Conservation (phyloP, 92 coral and sea anemone genomes). For the Palythoa grandis region DNA sequence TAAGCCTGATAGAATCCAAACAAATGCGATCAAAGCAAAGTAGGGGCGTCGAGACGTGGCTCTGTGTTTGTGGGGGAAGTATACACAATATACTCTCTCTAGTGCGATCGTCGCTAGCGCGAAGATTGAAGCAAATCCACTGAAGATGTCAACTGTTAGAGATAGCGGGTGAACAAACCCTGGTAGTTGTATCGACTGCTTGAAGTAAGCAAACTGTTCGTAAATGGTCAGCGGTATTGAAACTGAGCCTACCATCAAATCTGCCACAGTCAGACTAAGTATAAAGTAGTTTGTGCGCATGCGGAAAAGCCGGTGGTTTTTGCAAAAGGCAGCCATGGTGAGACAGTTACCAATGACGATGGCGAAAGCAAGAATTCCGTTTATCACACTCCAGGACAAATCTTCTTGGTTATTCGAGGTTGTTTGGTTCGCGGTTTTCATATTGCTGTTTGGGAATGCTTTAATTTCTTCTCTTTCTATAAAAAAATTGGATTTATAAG, state of each 20-base stretch:
- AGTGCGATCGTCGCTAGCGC: slow-evolving; percentile 81
- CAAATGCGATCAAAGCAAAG: slow-evolving; percentile 63
- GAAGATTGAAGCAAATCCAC: slow-evolving; percentile 82
- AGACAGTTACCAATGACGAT: slow-evolving; percentile 78
- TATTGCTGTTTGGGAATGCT: background rate
- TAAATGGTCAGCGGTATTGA: slow-evolving; percentile 83
- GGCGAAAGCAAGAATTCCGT: slow-evolving; percentile 70
- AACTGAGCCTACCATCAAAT: slow-evolving; percentile 81
- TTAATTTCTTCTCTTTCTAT: background rate
- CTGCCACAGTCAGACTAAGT: slow-evolving; percentile 87
- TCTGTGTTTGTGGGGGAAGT: slow-evolving; percentile 75
- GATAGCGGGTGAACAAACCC: slow-evolving; percentile 56
- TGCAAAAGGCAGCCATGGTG: slow-evolving; percentile 78
- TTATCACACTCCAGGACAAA: slow-evolving; percentile 72
- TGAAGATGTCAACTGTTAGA: slow-evolving; percentile 75
- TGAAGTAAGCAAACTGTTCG: slow-evolving; percentile 64
- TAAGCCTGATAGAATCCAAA: slow-evolving; percentile 76
- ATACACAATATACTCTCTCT: slow-evolving; percentile 76
- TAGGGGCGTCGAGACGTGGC: slow-evolving; percentile 57
- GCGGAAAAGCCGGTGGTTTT: slow-evolving; percentile 72
- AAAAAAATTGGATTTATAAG: background rate
- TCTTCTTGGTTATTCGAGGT: slow-evolving; percentile 33
- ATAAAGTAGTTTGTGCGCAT: slow-evolving; percentile 86
- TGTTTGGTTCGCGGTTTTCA: slow-evolving; percentile 47
- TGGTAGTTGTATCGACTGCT: slow-evolving; percentile 7